Conservation (phyloP, 2,888 invertebrate genomes). For the Panopea generosa region DNA sequence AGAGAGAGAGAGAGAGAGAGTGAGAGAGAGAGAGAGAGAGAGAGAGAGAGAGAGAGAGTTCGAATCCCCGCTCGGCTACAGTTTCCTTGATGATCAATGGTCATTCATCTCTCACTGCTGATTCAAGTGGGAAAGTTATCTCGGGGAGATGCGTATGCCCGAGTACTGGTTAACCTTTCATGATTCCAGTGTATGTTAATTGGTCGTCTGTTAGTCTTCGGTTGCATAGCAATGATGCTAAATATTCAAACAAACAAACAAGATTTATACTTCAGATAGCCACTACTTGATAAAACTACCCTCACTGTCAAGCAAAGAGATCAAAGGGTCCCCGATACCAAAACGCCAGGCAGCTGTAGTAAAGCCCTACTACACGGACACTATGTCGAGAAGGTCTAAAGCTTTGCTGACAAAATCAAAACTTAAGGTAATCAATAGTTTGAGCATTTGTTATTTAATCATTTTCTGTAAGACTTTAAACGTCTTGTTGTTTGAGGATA, state of each 20-base stretch:
- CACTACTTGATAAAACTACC: slow-evolving; percentile 10
- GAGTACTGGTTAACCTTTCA: no score
- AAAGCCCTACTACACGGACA: slow-evolving; percentile 8
- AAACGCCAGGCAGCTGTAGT: slow-evolving; percentile 3
- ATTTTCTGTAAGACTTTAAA: no score
- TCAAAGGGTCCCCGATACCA: background rate
- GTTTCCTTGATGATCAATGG: no score
- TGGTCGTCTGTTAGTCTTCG: no score
- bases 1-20: slow-evolving; percentile 9
- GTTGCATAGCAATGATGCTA: no score
- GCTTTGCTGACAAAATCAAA: slow-evolving; percentile 5
- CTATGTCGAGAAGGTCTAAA: background rate
- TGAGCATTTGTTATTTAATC: background rate
- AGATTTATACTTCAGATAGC: slow-evolving; percentile 1
- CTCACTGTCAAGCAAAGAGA: slow-evolving; percentile 5
- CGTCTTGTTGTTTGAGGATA: no score
- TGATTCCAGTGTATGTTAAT: no score
- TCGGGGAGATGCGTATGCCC: no score
- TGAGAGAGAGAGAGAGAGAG: slow-evolving; percentile 5
- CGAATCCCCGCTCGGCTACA: no score
- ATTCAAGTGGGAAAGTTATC: no score
- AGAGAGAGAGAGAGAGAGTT: slow-evolving; percentile 10
- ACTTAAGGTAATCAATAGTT: slow-evolving; percentile 5
- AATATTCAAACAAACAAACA: no score
- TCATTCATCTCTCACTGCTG: no score